These are phyloP conservation scores for Neotragus pygmaeus DNA, from an alignment of 2,113 vertebrate species.

Conservation along the genomic window DNA sequence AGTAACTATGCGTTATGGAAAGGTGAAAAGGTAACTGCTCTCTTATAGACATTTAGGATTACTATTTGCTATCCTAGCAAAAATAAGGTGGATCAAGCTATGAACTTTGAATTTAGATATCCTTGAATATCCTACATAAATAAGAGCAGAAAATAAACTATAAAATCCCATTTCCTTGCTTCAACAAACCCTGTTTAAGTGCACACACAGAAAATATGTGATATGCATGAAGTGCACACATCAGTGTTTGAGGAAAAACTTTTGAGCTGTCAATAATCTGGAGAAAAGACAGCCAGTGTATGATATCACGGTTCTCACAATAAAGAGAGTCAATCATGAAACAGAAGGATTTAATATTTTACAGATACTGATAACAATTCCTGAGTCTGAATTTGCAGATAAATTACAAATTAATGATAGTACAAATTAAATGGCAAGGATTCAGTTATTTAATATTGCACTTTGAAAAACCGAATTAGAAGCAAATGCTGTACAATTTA, in stretches of 20 bases:
- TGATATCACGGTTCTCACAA: not conserved
- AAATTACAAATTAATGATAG: not conserved
- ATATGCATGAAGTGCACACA: not conserved
- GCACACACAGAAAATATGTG: not conserved
- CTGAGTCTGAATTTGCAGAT: not conserved
- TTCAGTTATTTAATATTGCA: not conserved
- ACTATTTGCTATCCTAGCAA: not conserved
- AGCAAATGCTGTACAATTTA: not conserved
- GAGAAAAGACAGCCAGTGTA: not conserved
- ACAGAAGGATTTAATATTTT: not conserved
- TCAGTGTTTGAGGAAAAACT: not conserved
- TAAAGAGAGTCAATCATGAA: not conserved
- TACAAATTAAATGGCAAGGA: not conserved
- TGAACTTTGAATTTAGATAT: not conserved
- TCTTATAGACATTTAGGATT: not conserved
- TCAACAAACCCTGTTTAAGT: not conserved
- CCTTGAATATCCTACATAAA: not conserved
- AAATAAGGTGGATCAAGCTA: not conserved
- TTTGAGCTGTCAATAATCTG: not conserved
- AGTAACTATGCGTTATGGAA: not conserved
- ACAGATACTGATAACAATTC: not conserved
- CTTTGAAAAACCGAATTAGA: not conserved
- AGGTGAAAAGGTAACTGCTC: not conserved
- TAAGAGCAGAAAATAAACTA: not conserved
- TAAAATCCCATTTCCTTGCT: not conserved